Evolutionary conservation across 1,140 invertebrate species (phyloP).

Genomic region (Drosophila paulistorum): DNA sequence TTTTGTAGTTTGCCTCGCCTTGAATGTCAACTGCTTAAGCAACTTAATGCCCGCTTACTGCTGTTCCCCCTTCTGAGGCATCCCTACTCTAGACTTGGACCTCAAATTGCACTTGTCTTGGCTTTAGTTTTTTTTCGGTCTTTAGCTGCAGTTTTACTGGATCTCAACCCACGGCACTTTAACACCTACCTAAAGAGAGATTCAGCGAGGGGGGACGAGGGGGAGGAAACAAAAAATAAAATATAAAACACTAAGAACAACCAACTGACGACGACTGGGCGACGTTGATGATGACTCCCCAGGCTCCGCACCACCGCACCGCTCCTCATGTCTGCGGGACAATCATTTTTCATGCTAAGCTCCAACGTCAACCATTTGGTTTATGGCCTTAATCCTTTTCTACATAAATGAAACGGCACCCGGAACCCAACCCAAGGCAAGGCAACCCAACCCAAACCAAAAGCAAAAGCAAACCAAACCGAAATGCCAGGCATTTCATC

Average conservation of each 20-base stretch:
- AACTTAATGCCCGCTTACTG: neutral
- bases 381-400: slow-evolving; percentile 81
- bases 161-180: slow-evolving; percentile 66
- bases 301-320: slow-evolving; percentile 1
- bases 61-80: slow-evolving; percentile 14
- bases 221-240: slow-evolving; percentile 19
- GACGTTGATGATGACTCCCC: slow-evolving; percentile 30
- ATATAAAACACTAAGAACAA: slow-evolving; percentile 25
- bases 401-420: slow-evolving; percentile 73
- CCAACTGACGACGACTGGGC: slow-evolving; percentile 23
- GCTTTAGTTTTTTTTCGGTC: slow-evolving; percentile 7
- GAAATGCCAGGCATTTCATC: slow-evolving; percentile 77
- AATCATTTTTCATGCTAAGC: slow-evolving; percentile 81
- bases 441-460: slow-evolving; percentile 20
- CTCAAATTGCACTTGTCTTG: slow-evolving; percentile 43
- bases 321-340: slow-evolving; percentile 37
- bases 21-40: slow-evolving; percentile 17
- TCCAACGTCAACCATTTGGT: slow-evolving; percentile 79
- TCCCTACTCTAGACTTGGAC: slow-evolving; percentile 6
- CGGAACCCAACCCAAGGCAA: slow-evolving; percentile 20
- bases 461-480: slow-evolving; percentile 30
- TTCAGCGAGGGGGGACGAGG: too few relatives aligned
- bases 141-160: slow-evolving; percentile 15
- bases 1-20: slow-evolving; percentile 26
- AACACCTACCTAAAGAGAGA: slow-evolving; percentile 67